These are phyloP conservation scores for Drosophila baimaii DNA, from an alignment of 1,140 invertebrate species.

Conservation along the genomic window DNA sequence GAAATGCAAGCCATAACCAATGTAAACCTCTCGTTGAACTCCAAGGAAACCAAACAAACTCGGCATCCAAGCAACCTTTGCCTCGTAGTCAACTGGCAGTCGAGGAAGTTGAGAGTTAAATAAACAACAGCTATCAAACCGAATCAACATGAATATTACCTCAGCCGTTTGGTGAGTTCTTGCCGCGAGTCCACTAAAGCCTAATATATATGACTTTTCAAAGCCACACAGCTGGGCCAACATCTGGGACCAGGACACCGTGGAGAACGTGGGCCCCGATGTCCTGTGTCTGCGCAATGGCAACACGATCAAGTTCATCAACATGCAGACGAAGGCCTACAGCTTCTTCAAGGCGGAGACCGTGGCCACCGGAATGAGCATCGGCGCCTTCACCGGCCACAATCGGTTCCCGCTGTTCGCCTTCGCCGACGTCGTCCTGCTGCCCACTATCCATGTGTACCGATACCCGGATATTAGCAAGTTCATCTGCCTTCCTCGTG, in stretches of 20 bases:
- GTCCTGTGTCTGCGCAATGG: constrained; percentile 56
- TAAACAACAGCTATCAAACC: not conserved
- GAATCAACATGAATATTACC: constrained; percentile 63
- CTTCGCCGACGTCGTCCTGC: constrained; percentile 56
- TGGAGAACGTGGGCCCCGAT: constrained; percentile 68
- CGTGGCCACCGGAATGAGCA: constrained; percentile 47
- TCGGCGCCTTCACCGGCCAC: constrained; percentile 57
- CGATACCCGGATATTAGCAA: constrained; percentile 69
- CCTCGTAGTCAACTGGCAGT: constrained; percentile 11
- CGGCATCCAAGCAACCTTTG: constrained; percentile 44
- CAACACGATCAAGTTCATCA: constrained; percentile 59
- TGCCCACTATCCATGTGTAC: constrained; percentile 58
- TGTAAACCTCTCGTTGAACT: too few species aligned
- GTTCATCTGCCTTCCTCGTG: constrained; percentile 56
- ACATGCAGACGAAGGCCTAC: constrained; percentile 49
- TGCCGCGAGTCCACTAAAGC: accelerated
- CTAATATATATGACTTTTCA: too few species aligned
- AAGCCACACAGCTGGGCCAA: constrained; percentile 57
- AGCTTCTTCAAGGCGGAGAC: constrained; percentile 70
- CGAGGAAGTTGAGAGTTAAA: too few species aligned
- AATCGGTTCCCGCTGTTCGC: constrained; percentile 73
- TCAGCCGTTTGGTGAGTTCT: constrained; percentile 58
- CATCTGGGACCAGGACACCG: constrained; percentile 34
- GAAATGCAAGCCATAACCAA: not conserved
- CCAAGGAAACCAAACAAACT: constrained; percentile 20